Evolutionary conservation across 2,797 vertebrate genomes (phyloP), one percentile per base, ranked within the genome.

Genomic region (Rhinogobio ventralis): DNA sequence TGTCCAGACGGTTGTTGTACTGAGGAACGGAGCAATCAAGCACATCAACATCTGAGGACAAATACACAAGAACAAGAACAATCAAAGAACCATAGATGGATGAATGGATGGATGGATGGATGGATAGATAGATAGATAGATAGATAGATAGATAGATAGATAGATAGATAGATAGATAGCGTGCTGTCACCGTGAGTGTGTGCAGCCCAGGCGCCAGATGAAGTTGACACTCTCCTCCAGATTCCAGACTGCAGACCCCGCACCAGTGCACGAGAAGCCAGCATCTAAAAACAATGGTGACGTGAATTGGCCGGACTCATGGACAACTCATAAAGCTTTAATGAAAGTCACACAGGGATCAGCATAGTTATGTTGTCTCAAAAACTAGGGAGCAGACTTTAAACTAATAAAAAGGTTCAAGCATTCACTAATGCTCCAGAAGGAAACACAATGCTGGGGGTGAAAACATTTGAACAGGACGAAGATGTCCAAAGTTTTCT

Each of bases 1-100:
- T 87, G 62, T 92, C 93, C 82, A 86, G 87, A 1, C 89, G 90
- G 71, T 90, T 90, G 87, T 69, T 87, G 85, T 93, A 94, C 78
- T 89, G 92, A 60, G 91, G 91, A 60, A 81, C 74, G 14, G 88
- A 83, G 83, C 83, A 92, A 88, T 92, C 91, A 23, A 88, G 23
- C 57, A 88, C 81, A 46, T 87, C 87, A 30, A 90, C 66, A 75
- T 51, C 89, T 90, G 51, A 69, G 23, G 49, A 19, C 19, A 84
- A 69, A 82, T 10, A 36, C 79, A 81, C n/a, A 75, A 45, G 8
- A 45, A 45, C 14, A 28, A 39, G 3, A 39, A 64, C 39, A 30
- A 17, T 79, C 25, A 79, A 28, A 33, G 17, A 11, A 20, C 0
- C 0, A 55, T 1, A 15, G 60, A 62, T 2, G 3, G 62, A 60